Conservation (phyloP, 2,888 invertebrate species). For the Ormyrus rosae region DNA sequence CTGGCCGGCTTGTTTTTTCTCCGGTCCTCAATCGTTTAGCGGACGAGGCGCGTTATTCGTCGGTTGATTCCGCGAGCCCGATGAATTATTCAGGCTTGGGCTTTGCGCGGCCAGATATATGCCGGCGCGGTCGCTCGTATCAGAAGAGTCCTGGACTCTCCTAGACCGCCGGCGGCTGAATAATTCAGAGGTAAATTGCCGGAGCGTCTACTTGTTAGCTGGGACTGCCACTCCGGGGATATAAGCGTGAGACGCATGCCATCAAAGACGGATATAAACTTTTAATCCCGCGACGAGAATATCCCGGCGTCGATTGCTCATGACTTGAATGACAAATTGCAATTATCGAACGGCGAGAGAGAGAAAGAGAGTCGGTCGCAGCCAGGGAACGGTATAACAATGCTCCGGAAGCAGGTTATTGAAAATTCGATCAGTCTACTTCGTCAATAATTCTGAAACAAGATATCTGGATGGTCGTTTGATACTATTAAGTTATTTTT, state of each 20-base stretch:
- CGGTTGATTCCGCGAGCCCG: not conserved
- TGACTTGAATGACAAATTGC: conserved; percentile 19
- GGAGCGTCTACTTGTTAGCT: not conserved
- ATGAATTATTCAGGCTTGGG: conserved; percentile 20
- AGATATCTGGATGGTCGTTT: too few relatives aligned
- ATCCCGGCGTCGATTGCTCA: conserved; percentile 4
- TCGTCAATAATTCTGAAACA: too few relatives aligned
- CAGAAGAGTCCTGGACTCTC: not conserved
- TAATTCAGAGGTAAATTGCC: conserved; percentile 32
- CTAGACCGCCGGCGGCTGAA: conserved; percentile 9
- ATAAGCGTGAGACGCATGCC: not conserved
- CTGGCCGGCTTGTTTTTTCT: too few relatives aligned
- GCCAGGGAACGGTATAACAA: too few relatives aligned
- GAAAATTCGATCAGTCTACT: too few relatives aligned
- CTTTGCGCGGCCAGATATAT: too few relatives aligned
- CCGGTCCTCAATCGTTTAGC: too few relatives aligned
- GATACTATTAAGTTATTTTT: too few relatives aligned
- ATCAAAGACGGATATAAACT: conserved; percentile 21
- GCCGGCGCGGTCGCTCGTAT: too few relatives aligned
- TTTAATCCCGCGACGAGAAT: conserved; percentile 20
- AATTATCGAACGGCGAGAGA: conserved; percentile 2
- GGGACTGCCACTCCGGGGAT: not conserved
- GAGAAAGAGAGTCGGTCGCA: too few relatives aligned
- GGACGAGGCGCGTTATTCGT: not conserved
- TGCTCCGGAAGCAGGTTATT: too few relatives aligned